Evolutionary conservation across 92 coral and sea anemone species (phyloP), one percentile per base, ranked within the genome.

Genomic region (Epizoanthus fatuus): DNA sequence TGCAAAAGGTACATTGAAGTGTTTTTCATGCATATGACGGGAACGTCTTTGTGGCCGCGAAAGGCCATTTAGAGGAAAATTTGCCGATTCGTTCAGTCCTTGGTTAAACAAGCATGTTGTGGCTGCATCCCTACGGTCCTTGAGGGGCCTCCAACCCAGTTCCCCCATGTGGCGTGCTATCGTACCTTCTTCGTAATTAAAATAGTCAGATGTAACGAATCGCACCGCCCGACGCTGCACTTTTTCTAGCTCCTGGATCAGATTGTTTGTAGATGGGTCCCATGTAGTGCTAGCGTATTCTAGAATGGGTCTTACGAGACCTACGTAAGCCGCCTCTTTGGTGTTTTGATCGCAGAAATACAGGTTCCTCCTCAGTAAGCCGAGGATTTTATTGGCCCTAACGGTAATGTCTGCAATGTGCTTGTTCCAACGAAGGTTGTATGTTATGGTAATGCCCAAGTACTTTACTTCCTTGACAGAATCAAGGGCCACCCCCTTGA

Each of bases 21-120:
- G 70, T 65, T 65, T 65, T 15, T 60, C 66, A 4, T 60, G 66
- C 66, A 60, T 4, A 60, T 60, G 66, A 60, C 66, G 66, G 22
- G 66, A 60, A 19, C 66, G 66, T 9, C 66, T 60, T 14, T 60
- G 66, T 19, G 80, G 59, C 20, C 22, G 39, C 15, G 63, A 73
- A 73, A 73, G 80, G 20, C 57, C 47, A 10, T 55, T 12, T 29
- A 75, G 81, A 16, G 81, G 81, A 55, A 56, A 53, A 56, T 75
- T 75, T 49, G 67, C 59, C 47, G 22, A 66, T 22, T 10, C 16
- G 37, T 75, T 51, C 19, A 75, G 40, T 44, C 70, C 70, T 44
- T 65, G 45, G 70, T 65, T 65, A 44, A 65, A 65, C 9, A 65
- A 44, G 19, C 66, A 60, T 15, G 8, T 60, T 19, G 66, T 60